phyloP scores from a whole-genome alignment of 2,797 vertebrate species.

The Rhynchonycteris naso region DNA sequence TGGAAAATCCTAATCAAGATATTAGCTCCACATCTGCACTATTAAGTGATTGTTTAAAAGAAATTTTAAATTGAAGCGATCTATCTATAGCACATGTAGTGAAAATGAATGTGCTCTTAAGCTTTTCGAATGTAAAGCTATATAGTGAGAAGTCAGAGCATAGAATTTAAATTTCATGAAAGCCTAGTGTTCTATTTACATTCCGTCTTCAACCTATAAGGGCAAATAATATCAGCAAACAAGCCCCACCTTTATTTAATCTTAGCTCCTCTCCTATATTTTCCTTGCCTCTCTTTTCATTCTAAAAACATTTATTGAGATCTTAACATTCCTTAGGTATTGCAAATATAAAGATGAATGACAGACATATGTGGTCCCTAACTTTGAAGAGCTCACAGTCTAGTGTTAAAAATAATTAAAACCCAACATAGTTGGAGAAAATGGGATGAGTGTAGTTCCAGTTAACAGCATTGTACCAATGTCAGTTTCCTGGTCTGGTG shows the following conservation, averaged over 20 bases:
- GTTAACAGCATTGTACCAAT: not conserved
- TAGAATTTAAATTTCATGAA: not conserved
- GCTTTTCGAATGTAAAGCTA: slow-evolving; percentile 31
- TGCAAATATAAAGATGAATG: not conserved
- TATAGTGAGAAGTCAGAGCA: not conserved
- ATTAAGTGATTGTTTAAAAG: not conserved
- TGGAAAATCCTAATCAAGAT: slow-evolving; percentile 46
- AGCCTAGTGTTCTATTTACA: not conserved
- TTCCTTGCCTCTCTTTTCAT: not conserved
- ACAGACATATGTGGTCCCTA: not conserved
- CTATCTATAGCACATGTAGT: not conserved
- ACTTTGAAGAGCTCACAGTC: not conserved
- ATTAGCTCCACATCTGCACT: not conserved
- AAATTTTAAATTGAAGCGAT: slow-evolving; percentile 3
- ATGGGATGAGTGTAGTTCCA: not conserved
- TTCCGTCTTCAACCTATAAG: not conserved
- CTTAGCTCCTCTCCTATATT: not conserved
- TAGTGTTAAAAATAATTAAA: not conserved
- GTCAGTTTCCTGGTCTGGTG: not conserved
- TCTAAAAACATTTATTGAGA: not conserved
- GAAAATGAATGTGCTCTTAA: not conserved
- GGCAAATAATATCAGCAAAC: slow-evolving; percentile 7
- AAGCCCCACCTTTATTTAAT: not conserved
- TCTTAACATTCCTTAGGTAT: not conserved
- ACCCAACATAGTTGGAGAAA: not conserved